These are phyloP conservation scores for Meiosimyza decipiens DNA, from an alignment of 2,888 invertebrate genomes.

Conservation along the genomic window DNA sequence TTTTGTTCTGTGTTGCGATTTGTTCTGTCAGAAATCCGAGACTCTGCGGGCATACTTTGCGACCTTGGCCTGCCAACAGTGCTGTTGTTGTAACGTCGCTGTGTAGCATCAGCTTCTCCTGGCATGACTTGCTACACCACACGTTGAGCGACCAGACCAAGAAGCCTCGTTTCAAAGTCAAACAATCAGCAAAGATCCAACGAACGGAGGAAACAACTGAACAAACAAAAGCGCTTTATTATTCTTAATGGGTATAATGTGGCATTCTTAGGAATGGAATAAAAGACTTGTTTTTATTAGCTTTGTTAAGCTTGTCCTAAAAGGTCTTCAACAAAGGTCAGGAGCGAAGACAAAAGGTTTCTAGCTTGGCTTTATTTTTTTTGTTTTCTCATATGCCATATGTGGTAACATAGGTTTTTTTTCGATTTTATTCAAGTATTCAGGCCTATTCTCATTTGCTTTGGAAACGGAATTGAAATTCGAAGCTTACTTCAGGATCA, in stretches of 20 bases:
- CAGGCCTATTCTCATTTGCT: no score
- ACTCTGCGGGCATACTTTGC: slow-evolving; percentile 7
- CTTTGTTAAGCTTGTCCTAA: slow-evolving; percentile 42
- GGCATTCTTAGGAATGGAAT: slow-evolving; percentile 35
- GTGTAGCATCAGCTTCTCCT: background rate
- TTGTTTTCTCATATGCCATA: no score
- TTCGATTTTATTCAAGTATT: no score
- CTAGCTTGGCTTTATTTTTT: no score
- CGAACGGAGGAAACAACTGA: slow-evolving; percentile 32
- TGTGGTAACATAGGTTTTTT: no score
- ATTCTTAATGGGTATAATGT: slow-evolving; percentile 52
- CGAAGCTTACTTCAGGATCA: no score
- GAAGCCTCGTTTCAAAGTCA: no score
- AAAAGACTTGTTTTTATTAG: slow-evolving; percentile 51
- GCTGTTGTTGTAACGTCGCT: slow-evolving; percentile 8
- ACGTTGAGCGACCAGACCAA: background rate
- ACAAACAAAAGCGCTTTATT: slow-evolving; percentile 51
- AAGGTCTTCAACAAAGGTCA: slow-evolving; percentile 46
- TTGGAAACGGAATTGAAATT: no score
- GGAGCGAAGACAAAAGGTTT: background rate
- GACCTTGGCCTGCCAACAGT: slow-evolving; percentile 29
- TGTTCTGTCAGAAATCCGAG: slow-evolving; percentile 13
- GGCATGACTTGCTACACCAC: background rate
- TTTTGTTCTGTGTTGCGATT: background rate
- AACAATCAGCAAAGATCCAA: background rate